These are phyloP conservation scores for Hetaerina titia DNA, from an alignment of 2,888 invertebrate genomes.

Conservation along the genomic window DNA sequence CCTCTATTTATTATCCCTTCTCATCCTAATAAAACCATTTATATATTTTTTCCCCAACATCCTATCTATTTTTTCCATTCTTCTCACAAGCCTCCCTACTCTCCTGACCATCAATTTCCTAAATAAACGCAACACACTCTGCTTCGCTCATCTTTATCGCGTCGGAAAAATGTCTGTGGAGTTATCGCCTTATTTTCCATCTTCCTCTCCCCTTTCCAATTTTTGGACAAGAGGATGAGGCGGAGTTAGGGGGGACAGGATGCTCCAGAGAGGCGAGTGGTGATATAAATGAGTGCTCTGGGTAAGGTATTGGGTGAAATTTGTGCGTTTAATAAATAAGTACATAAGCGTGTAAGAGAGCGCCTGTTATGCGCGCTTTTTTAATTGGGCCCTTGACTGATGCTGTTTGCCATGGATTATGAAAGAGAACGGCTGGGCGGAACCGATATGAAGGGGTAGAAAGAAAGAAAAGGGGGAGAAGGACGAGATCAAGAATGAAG, in stretches of 20 bases:
- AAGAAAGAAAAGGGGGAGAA: background rate
- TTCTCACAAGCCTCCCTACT: background rate
- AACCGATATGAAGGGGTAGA: background rate
- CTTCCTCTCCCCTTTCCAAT: background rate
- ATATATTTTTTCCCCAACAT: slow-evolving; percentile 20
- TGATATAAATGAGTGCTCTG: background rate
- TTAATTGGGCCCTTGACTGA: background rate
- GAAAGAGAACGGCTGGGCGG: background rate
- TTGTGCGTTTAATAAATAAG: background rate
- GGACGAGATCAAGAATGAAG: background rate
- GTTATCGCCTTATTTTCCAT: slow-evolving; percentile 22
- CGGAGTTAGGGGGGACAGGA: background rate
- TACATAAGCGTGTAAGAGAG: background rate
- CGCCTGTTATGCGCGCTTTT: background rate
- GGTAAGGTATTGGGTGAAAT: background rate
- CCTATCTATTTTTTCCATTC: slow-evolving; percentile 18
- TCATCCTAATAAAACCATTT: slow-evolving; percentile 49
- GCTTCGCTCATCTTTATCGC: slow-evolving; percentile 19
- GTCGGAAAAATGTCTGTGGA: background rate
- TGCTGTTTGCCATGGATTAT: slow-evolving; percentile 9
- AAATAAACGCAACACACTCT: slow-evolving; percentile 11
- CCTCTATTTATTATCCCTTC: slow-evolving; percentile 48
- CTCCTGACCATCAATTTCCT: slow-evolving; percentile 42
- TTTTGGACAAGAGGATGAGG: background rate
- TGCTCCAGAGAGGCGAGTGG: background rate